Conservation (phyloP, 2,797 vertebrate species). For the Platyrinchus mystaceus region DNA sequence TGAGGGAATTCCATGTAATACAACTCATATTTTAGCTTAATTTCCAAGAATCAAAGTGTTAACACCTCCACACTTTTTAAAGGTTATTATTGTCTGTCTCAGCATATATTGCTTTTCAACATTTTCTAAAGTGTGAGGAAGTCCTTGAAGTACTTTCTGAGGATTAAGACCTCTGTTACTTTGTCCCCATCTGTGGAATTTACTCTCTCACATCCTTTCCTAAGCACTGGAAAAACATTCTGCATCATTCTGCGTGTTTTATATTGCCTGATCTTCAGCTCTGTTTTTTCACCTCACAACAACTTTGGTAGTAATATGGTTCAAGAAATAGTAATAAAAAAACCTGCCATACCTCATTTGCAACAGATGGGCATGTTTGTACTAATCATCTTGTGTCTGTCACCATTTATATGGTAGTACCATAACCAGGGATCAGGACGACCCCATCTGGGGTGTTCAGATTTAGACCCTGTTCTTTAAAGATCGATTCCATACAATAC, state of each 20-base stretch:
- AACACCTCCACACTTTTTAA: neutral
- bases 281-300: neutral
- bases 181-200: neutral
- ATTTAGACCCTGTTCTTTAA: slow-evolving; percentile 21
- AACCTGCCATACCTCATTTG: neutral
- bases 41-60: neutral
- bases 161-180: neutral
- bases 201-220: neutral
- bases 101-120: neutral
- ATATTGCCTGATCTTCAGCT: neutral
- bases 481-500: neutral
- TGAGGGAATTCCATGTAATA: neutral
- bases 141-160: neutral
- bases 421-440: neutral
- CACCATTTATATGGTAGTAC: neutral
- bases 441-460: slow-evolving; percentile 38
- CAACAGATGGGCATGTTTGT: slow-evolving; percentile 54
- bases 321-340: neutral
- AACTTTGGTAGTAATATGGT: neutral
- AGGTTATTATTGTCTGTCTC: neutral
- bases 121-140: neutral
- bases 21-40: neutral
- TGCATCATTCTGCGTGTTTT: neutral
- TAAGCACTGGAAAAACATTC: neutral
- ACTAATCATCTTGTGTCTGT: slow-evolving; percentile 32